Evolutionary conservation across 2,888 invertebrate genomes (phyloP).

Genomic region (Cosmorhoe ocellata): DNA sequence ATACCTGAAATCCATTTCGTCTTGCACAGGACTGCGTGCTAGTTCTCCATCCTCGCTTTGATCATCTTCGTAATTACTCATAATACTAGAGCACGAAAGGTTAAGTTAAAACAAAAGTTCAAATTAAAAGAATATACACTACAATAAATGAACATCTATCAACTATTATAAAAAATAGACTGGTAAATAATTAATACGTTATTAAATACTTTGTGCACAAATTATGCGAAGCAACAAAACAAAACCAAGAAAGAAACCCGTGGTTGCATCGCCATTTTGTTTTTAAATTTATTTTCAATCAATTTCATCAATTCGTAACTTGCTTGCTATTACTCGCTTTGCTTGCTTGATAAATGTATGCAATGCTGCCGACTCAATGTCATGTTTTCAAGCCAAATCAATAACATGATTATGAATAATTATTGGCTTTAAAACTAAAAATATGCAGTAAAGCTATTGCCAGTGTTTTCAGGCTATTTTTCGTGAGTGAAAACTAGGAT

Average conservation of each 20-base stretch:
- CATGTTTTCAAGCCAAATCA: too few relatives aligned
- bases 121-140: constrained; percentile 26
- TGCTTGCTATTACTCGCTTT: too few relatives aligned
- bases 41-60: constrained; percentile 94
- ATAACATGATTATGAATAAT: too few relatives aligned
- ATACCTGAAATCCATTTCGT: constrained; percentile 82
- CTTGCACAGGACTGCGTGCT: constrained; percentile 87
- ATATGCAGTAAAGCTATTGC: too few relatives aligned
- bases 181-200: neutral
- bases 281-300: constrained; percentile 5
- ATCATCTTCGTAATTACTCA: constrained; percentile 85
- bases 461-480: too few relatives aligned
- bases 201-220: constrained; percentile 12
- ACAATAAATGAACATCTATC: constrained; percentile 15
- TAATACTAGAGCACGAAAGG: constrained; percentile 43
- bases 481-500: too few relatives aligned
- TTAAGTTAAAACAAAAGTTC: constrained; percentile 21
- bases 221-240: constrained; percentile 16
- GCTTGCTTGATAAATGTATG: too few relatives aligned
- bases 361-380: too few relatives aligned
- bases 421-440: too few relatives aligned
- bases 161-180: neutral
- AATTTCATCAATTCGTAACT: too few relatives aligned
- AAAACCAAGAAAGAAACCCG: constrained; percentile 20
- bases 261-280: constrained; percentile 48